Percentiles rank a stretch among this genome's conserved stretches.
Conservation (phyloP, 2,797 vertebrate species). For the Sphaeramia orbicularis region DNA sequence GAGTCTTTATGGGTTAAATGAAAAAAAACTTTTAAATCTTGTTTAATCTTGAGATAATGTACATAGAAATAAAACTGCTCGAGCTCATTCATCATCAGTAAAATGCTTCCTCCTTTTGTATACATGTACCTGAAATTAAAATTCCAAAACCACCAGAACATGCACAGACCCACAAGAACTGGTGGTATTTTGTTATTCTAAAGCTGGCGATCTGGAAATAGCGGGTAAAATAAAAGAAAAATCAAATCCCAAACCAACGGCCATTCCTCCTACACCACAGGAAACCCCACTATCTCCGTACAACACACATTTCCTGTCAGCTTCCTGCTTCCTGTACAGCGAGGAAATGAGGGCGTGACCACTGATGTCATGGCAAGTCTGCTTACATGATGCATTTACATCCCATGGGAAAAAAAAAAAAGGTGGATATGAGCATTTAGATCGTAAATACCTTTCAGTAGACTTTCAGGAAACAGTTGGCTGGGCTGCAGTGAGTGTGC, state of each 20-base stretch:
- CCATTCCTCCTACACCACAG: slow-evolving; percentile 55
- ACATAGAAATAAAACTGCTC: too few species aligned
- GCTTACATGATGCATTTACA: slow-evolving; percentile 23
- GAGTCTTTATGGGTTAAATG: too few species aligned
- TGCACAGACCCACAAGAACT: background rate
- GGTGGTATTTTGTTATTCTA: background rate
- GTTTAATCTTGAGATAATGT: too few species aligned
- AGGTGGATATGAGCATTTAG: slow-evolving; percentile 43
- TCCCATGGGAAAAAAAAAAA: slow-evolving; percentile 45
- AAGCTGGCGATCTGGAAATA: slow-evolving; percentile 30
- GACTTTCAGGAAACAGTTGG: background rate
- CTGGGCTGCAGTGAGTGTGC: background rate
- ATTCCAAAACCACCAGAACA: too few species aligned
- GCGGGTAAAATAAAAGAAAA: slow-evolving; percentile 42
- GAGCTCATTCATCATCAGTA: too few species aligned
- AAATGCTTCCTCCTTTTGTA: too few species aligned
- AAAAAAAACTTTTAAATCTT: too few species aligned
- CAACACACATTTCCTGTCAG: slow-evolving; percentile 76
- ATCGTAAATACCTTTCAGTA: slow-evolving; percentile 25
- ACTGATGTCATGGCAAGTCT: slow-evolving; percentile 54
- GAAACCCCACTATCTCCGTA: slow-evolving; percentile 74
- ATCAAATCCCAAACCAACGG: slow-evolving; percentile 38
- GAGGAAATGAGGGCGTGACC: slow-evolving; percentile 48
- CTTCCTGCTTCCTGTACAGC: slow-evolving; percentile 75
- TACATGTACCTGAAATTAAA: too few species aligned